These are phyloP conservation scores for Arrhamphus sclerolepis DNA, from an alignment of 2,797 vertebrate genomes.

Conservation along the genomic window DNA sequence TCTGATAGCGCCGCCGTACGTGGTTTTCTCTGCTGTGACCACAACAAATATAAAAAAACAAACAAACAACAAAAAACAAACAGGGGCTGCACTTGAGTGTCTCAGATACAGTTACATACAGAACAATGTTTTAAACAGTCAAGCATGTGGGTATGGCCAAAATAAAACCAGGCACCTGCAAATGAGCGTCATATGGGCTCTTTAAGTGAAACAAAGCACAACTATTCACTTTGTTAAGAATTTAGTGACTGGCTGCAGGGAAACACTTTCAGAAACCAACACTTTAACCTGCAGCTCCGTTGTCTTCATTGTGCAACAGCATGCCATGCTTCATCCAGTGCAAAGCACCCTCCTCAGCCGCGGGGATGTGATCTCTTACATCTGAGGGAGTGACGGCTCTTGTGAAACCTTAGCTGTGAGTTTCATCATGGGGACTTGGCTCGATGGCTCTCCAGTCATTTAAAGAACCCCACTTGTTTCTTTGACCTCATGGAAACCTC, in stretches of 20 bases:
- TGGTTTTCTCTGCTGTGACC: too few relatives aligned
- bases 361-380: constrained; percentile 37
- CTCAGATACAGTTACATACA: too few relatives aligned
- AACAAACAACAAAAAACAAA: too few relatives aligned
- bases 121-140: too few relatives aligned
- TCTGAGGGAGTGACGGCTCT: constrained; percentile 34
- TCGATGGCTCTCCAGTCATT: constrained; percentile 52
- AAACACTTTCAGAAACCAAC: constrained; percentile 13
- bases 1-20: too few relatives aligned
- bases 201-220: too few relatives aligned
- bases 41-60: too few relatives aligned
- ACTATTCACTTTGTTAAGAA: neutral
- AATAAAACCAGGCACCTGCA: too few relatives aligned
- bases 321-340: neutral
- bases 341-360: constrained; percentile 20
- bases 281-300: constrained; percentile 22
- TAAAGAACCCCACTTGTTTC: constrained; percentile 51
- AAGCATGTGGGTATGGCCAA: too few relatives aligned
- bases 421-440: constrained; percentile 66
- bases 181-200: too few relatives aligned
- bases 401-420: constrained; percentile 64
- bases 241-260: neutral
- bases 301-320: constrained; percentile 22
- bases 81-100: too few relatives aligned
- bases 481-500: constrained; percentile 83